Evolutionary conservation across 92 coral and sea anemone species (phyloP).

Genomic region (Chrysogorgia sp.): DNA sequence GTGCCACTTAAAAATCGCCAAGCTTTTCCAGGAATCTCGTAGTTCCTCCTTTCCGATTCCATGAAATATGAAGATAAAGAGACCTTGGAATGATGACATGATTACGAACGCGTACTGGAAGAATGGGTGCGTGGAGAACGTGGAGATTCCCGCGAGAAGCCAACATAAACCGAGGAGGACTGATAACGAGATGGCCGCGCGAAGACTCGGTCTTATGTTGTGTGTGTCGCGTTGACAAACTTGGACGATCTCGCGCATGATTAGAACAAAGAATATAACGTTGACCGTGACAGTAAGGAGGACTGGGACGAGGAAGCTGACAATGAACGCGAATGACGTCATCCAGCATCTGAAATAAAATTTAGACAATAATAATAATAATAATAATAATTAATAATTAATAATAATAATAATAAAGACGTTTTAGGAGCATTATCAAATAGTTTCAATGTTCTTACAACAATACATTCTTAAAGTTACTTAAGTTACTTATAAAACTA

Average conservation of each 20-base stretch:
- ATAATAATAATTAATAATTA: neutral
- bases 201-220: slow-evolving; percentile 50
- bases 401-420: neutral
- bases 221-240: slow-evolving; percentile 72
- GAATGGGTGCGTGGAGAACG: slow-evolving; percentile 70
- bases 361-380: neutral
- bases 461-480: too few relatives aligned
- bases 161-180: slow-evolving; percentile 92
- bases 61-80: slow-evolving; percentile 80
- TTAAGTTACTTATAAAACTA: too few relatives aligned
- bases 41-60: slow-evolving; percentile 90
- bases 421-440: too few relatives aligned
- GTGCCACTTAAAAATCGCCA: slow-evolving; percentile 30
- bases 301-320: slow-evolving; percentile 87
- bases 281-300: slow-evolving; percentile 77
- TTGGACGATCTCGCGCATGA: slow-evolving; percentile 91
- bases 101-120: slow-evolving; percentile 86
- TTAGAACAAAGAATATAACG: slow-evolving; percentile 67
- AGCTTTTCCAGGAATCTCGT: slow-evolving; percentile 63
- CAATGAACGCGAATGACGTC: slow-evolving; percentile 72
- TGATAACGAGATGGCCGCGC: slow-evolving; percentile 89
- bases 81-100: slow-evolving; percentile 92
- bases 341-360: slow-evolving; percentile 93
- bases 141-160: slow-evolving; percentile 91
- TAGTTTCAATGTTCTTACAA: too few relatives aligned